Evolutionary conservation across 2,888 invertebrate genomes (phyloP).

Genomic region (Tholera decimalis): DNA sequence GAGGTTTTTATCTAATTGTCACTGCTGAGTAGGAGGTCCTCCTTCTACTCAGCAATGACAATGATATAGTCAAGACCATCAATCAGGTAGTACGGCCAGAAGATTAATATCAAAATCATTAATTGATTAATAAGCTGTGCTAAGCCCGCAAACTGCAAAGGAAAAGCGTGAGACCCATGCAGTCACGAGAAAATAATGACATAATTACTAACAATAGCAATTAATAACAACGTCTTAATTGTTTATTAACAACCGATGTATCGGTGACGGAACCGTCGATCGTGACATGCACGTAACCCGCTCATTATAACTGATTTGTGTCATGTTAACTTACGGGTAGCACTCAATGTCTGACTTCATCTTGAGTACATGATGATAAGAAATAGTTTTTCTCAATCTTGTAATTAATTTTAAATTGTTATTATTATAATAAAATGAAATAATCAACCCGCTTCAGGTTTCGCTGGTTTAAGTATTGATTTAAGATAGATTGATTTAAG

Average conservation of each 20-base stretch:
- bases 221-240: slow-evolving; percentile 41
- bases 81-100: neutral
- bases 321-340: slow-evolving; percentile 10
- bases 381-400: neutral
- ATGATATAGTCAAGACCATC: no score
- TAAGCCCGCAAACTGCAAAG: slow-evolving; percentile 11
- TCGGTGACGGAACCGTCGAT: slow-evolving; percentile 38
- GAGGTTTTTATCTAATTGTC: no score
- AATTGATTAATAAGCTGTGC: neutral
- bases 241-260: slow-evolving; percentile 31
- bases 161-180: slow-evolving; percentile 50
- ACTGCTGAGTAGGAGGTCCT: no score
- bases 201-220: slow-evolving; percentile 39
- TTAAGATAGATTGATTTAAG: no score
- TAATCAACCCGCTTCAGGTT: no score
- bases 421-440: no score
- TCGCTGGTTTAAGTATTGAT: no score
- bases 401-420: no score
- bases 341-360: neutral
- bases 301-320: slow-evolving; percentile 15
- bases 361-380: no score
- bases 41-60: no score
- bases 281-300: slow-evolving; percentile 17
- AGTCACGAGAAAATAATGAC: slow-evolving; percentile 30
- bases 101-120: neutral